These are phyloP conservation scores for Solea solea DNA, from an alignment of 2,113 vertebrate genomes.

Conservation along the genomic window DNA sequence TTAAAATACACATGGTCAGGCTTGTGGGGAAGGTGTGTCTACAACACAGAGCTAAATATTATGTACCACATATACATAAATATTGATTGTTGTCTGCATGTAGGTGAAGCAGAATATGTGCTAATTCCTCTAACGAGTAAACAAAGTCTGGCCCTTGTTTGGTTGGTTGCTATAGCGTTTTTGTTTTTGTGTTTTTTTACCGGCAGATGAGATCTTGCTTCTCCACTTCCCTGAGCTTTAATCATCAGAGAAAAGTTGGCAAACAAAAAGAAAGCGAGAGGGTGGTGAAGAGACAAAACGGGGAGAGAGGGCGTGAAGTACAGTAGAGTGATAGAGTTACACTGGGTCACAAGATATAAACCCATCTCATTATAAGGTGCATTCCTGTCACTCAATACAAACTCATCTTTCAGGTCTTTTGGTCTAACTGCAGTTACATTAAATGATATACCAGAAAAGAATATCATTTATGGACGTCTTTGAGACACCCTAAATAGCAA, in stretches of 20 bases:
- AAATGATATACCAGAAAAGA: not conserved
- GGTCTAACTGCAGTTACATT: not conserved
- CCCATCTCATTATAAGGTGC: conserved; percentile 52
- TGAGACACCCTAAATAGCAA: too few relatives aligned
- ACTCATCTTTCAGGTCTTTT: not conserved
- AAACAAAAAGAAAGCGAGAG: conserved; percentile 20
- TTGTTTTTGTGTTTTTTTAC: too few relatives aligned
- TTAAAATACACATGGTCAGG: not conserved
- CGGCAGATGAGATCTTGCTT: not conserved
- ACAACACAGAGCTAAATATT: not conserved
- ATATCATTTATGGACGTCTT: too few relatives aligned
- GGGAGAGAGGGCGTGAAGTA: conserved; percentile 18
- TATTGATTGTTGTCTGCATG: not conserved
- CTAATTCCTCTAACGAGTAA: not conserved
- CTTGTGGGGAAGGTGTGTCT: conserved; percentile 1
- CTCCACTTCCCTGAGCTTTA: conserved; percentile 16
- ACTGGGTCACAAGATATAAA: conserved; percentile 51
- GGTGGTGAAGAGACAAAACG: conserved; percentile 32
- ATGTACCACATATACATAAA: not conserved
- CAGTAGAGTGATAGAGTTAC: conserved; percentile 41
- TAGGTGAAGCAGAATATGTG: not conserved
- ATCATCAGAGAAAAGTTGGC: conserved; percentile 23
- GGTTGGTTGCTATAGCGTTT: not conserved
- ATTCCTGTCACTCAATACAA: conserved; percentile 34
- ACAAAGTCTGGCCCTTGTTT: conserved; percentile 4